Base-by-base conservation (phyloP, 1,140 invertebrate species). In the Lineus longissimus region DNA sequence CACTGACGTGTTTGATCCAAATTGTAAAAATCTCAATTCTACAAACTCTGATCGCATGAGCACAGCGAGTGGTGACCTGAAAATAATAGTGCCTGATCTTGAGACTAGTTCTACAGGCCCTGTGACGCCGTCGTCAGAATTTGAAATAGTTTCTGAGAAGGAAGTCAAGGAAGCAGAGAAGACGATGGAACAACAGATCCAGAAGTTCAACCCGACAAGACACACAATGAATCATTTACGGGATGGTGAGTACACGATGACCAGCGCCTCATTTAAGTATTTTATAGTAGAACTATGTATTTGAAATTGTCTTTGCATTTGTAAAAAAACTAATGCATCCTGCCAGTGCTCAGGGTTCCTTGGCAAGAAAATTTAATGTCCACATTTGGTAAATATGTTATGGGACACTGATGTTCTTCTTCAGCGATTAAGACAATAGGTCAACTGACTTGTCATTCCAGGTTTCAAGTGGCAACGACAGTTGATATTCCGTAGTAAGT, bases 381-480 rank as follows among this genome's bases (percentile, higher is more conserved):
- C n/a, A n/a, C n/a, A n/a, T n/a, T n/a, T n/a, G n/a, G n/a, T n/a
- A n/a, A n/a, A n/a, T n/a, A n/a, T n/a, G n/a, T n/a, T n/a, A n/a
- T n/a, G n/a, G n/a, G n/a, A n/a, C n/a, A n/a, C n/a, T n/a, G n/a
- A n/a, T n/a, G n/a, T n/a, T n/a, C n/a, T n/a, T n/a, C n/a, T n/a
- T n/a, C n/a, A n/a, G n/a, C n/a, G n/a, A n/a, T n/a, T n/a, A n/a
- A n/a, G n/a, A n/a, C n/a, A n/a, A n/a, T n/a, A n/a, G n/a, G n/a
- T n/a, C n/a, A n/a, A n/a, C n/a, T n/a, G n/a, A n/a, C 15, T 57
- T 33, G 23, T 56, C 54, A 45, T 63, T 68, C 0, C 65, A 87
- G 90, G 90, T 51, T 92, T 93, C 75, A 89, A 90, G 69, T 98
- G 95, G 95, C 87, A 91, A 77, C 87, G 93, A 68, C 92, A 95